A percentile compares a stretch with the other conserved stretches of the same genome.
These are phyloP conservation scores for Charaxes varanes DNA, from an alignment of 1,140 invertebrate genomes.

Conservation along the genomic window DNA sequence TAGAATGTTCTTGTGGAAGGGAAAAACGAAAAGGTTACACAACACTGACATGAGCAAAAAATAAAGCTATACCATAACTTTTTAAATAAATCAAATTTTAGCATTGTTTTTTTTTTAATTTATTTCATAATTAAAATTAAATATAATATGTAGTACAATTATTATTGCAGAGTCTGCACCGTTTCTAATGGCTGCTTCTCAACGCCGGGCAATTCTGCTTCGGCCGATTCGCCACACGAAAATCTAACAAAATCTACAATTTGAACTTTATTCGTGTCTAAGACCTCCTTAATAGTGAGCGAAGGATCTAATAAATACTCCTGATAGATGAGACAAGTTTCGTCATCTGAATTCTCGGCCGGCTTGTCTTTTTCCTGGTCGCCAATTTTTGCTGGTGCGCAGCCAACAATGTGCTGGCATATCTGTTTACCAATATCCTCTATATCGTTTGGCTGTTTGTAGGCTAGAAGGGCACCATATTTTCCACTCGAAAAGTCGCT, in stretches of 20 bases:
- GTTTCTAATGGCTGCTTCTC: constrained; percentile 74
- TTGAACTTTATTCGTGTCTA: constrained; percentile 79
- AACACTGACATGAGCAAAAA: background rate
- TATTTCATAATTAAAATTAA: constrained; percentile 5
- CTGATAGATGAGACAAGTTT: constrained; percentile 86
- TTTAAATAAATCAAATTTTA: no score
- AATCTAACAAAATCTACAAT: constrained; percentile 90
- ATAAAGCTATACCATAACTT: no score
- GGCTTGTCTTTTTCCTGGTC: constrained; percentile 78
- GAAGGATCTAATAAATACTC: constrained; percentile 89
- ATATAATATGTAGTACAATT: constrained; percentile 15
- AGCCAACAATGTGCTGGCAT: constrained; percentile 94
- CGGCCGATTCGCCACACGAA: constrained; percentile 83
- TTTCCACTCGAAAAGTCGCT: constrained; percentile 80
- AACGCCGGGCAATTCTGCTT: constrained; percentile 49
- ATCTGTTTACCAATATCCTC: constrained; percentile 80
- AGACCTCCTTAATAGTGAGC: constrained; percentile 82
- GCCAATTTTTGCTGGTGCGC: constrained; percentile 89
- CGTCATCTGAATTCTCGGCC: constrained; percentile 78
- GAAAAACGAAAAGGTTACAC: constrained; percentile 37
- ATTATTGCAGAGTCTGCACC: constrained; percentile 77
- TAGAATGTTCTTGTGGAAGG: constrained; percentile 80
- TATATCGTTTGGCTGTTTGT: constrained; percentile 68
- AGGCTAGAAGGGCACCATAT: constrained; percentile 88
- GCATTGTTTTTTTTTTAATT: background rate